Conservation (phyloP, 2,797 vertebrate species). For the Bovichtus diacanthus region DNA sequence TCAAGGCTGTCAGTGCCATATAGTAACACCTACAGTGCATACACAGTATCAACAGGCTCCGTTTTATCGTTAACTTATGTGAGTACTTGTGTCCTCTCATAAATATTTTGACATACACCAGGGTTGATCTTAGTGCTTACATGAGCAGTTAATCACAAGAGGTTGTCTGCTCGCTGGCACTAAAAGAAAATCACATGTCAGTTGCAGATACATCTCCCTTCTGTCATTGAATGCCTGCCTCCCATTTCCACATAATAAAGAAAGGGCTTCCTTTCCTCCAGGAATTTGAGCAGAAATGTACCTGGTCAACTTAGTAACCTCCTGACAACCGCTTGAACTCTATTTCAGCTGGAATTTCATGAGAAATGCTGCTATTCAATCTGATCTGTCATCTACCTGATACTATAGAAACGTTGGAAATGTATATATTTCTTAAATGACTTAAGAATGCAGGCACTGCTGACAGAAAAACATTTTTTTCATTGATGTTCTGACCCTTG, state of each 20-base stretch:
- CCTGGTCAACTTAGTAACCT: constrained; percentile 12
- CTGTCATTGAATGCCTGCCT: constrained; percentile 26
- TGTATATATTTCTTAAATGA: not conserved
- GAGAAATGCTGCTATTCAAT: not conserved
- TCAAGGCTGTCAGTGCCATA: not conserved
- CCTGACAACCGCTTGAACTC: not conserved
- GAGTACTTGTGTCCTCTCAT: not conserved
- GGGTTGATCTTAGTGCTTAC: constrained; percentile 9
- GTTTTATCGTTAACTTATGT: constrained; percentile 2
- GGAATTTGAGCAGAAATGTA: constrained; percentile 22
- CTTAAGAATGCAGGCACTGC: not conserved
- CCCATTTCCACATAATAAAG: constrained; percentile 17
- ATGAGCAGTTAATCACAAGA: constrained; percentile 35
- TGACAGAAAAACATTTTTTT: not conserved
- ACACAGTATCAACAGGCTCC: constrained; percentile 1
- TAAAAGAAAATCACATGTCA: constrained; percentile 18
- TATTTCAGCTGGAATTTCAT: not conserved
- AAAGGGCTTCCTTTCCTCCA: constrained; percentile 10
- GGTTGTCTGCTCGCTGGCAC: constrained; percentile 24
- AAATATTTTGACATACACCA: constrained; percentile 24
- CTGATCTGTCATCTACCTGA: not conserved
- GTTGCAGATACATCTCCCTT: constrained; percentile 22
- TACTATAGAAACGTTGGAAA: not conserved
- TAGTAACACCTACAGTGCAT: not conserved
- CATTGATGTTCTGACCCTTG: constrained; percentile 11